These are phyloP conservation scores for Emydoidea blandingii DNA, from an alignment of 2,797 vertebrate species.

Conservation along the genomic window DNA sequence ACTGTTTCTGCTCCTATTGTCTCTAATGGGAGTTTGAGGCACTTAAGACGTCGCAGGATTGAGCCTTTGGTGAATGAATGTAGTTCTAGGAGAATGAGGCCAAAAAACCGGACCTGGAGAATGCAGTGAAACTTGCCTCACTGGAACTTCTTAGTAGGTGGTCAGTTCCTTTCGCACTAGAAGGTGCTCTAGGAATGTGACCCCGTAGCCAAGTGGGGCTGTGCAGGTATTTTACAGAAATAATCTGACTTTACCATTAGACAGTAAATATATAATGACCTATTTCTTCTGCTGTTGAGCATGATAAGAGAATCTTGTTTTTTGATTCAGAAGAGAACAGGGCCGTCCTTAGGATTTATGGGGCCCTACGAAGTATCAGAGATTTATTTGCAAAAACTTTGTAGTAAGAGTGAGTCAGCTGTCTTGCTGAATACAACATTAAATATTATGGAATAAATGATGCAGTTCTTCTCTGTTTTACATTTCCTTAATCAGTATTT, in stretches of 20 bases:
- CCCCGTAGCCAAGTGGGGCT: rapidly evolving
- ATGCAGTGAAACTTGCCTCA: too few relatives aligned
- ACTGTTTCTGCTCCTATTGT: not conserved
- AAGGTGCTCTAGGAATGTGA: not conserved
- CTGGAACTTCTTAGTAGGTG: not conserved
- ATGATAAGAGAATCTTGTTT: not conserved
- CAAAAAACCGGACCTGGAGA: not conserved
- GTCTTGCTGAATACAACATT: too few relatives aligned
- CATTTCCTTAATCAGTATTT: too few relatives aligned
- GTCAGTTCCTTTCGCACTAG: not conserved
- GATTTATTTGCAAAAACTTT: too few relatives aligned
- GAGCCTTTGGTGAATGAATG: rapidly evolving
- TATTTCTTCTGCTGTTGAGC: not conserved
- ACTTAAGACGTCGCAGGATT: not conserved
- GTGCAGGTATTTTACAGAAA: not conserved
- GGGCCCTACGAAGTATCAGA: too few relatives aligned
- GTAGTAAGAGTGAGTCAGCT: too few relatives aligned
- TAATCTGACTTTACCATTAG: rapidly evolving
- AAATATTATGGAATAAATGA: too few relatives aligned
- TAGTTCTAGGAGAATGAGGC: not conserved
- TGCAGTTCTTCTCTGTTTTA: too few relatives aligned
- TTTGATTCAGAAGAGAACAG: not conserved
- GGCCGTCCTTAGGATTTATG: too few relatives aligned
- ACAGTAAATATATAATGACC: not conserved
- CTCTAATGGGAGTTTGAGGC: not conserved